Evolutionary conservation across 2,888 invertebrate genomes (phyloP), one percentile per base, ranked within the genome.

Genomic region (Hypomecis atomaria): DNA sequence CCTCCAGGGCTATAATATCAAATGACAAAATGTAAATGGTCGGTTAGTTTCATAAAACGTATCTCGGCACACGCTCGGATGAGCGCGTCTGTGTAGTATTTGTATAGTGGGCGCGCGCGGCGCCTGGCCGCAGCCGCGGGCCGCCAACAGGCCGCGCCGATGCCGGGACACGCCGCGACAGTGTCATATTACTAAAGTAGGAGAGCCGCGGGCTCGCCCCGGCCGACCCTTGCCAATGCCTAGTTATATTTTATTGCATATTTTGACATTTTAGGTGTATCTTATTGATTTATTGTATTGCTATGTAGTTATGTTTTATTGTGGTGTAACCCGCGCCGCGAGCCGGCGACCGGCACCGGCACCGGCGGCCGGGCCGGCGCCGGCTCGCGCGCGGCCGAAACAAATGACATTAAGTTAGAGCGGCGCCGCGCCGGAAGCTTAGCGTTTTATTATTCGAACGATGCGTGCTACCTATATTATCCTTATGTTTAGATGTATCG

Each of bases 141-240:
- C n/a, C 36, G 52, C 23, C 52, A 13, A 13, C 38, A 23, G 13
- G 37, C 71, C 66, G 65, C 66, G 72, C 62, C 66, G 60, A 71
- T 23, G 67, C 73, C 68, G 70, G 84, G 78, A 8, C 85, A 81
- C 86, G 83, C 80, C 84, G 82, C 79, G 78, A 79, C 73, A 84
- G 86, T 87, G 88, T 87, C 87, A 87, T 87, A 86, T 81, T 79
- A 74, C 82, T 10, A 10, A 48, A 11, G 56, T 13, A 36, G 34
- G 50, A 40, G 74, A 76, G 38, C 23, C 23, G 81, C 81, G 57
- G 85, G 50, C 82, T 38, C 33, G 82, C 66, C 80, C 72, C 76
- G 83, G 82, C 80, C 79, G 75, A 78, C 85, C 85, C 89, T 89
- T 89, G 89, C 89, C 89, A 90, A 90, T 89, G 89, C 89, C 85